Base-by-base conservation (phyloP, 1,140 invertebrate genomes). In the Leptoteleia sp. region DNA sequence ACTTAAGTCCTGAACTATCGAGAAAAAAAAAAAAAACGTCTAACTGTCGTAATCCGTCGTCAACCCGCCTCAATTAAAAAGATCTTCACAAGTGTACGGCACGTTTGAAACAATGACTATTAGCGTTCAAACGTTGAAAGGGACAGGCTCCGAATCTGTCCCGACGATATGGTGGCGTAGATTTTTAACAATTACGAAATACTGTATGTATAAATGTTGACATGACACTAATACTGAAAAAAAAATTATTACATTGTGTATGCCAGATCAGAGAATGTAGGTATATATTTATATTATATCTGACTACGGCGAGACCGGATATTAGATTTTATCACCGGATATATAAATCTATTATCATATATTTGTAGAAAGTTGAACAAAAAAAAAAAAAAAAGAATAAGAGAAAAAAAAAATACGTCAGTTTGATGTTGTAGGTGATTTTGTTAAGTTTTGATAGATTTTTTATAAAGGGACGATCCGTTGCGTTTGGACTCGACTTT, bases 221-320 rank as follows among this genome's bases (percentile, higher is more conserved):
- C 67, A 62, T 45, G 25, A 48, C 65, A 57, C 42, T 42, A 29
- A 48, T 43, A 9, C 37, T 54, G 45, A 71, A 71, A 61, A 52
- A n/a, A n/a, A n/a, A n/a, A n/a, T n/a, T 43, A 70, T 31, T 52
- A 47, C 29, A 45, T 45, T 57, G 50, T 31, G 45, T 47, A 38
- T 50, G 47, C 17, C 45, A 54, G 43, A 52, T 54, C 67, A 52
- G 33, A 48, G 57, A 57, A 48, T 57, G 35, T 57, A 59, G 50
- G 50, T 68, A 57, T 48, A 59, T 68, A 45, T 45, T 55, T 52
- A 67, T 67, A 67, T 54, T 67, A 55, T 61, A 55, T 67, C 64
- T 67, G 25, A 57, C 25, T 57, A 57, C 25, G 13, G 33, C 35
- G 35, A 54, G 54, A 57, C 25, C 54, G 31, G 25, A 57, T 31